Evolutionary conservation across 2,888 invertebrate species (phyloP), one percentile per base, ranked within the genome.

Genomic region (Macaria liturata): DNA sequence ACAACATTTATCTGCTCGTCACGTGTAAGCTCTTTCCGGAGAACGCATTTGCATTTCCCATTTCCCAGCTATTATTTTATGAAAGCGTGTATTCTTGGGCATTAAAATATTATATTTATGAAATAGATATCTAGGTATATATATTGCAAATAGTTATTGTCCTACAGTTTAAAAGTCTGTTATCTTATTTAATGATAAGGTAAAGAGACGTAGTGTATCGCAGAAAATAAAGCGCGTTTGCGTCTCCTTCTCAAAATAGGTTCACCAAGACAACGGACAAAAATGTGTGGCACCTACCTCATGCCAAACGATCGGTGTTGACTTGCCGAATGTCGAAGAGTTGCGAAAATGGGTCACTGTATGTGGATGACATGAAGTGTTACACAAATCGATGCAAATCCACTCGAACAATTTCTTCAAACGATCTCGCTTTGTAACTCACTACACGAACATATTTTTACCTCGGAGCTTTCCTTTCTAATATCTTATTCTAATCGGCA

Each of bases 331-430:
- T 82, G 80, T 80, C 75, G 80, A 83, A 78, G 78, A 76, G 77
- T 83, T 83, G 80, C 76, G 81, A 84, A 90, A 89, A 88, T 89
- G 81, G 89, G 90, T 88, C 90, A 89, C 81, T 62, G 67, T 66
- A 66, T 69, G 67, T 75, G 74, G 73, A 74, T 83, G 81, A 78
- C 79, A 79, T 85, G 81, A 84, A 86, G 78, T 62, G 59, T 61
- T 62, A 77, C 78, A 81, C 60, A 70, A 84, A 81, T 83, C 82
- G 78, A 83, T 83, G 82, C 78, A 83, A 81, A 80, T 78, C 74
- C 73, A 75, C 65, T 70, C 61, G 61, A 59, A 47, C 40, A 49
- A 37, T 46, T 55, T 49, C 48, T 60, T 56, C 52, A 40, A 37
- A 55, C 37, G 42, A 53, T 60, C 49, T 39, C 42, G 49, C 54